Conservation (phyloP, 2,113 vertebrate genomes). For the Laterallus jamaicensis region DNA sequence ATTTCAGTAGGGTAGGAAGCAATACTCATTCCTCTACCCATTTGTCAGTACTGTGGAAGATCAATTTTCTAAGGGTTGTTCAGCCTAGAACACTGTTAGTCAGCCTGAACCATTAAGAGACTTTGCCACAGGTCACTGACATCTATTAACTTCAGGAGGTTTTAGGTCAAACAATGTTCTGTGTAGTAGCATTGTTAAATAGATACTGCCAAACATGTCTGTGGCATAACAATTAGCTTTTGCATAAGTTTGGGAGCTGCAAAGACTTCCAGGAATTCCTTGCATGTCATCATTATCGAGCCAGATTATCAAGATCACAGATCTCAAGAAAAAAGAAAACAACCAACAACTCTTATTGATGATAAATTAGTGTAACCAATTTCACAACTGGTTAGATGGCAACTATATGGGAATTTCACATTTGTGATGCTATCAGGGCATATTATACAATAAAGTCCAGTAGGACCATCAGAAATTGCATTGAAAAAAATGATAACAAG, state of each 20-base stretch:
- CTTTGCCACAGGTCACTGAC: not conserved
- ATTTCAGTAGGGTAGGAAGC: not conserved
- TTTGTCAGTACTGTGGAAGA: not conserved
- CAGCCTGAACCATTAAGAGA: not conserved
- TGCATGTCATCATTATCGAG: not conserved
- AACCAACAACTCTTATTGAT: not conserved
- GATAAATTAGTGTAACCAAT: not conserved
- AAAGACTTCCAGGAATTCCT: not conserved
- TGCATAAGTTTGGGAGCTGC: not conserved
- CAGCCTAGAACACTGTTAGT: not conserved
- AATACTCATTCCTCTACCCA: not conserved
- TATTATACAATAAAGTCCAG: not conserved
- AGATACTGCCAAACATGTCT: not conserved
- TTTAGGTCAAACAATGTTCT: not conserved
- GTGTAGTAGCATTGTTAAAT: not conserved
- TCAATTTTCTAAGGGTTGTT: not conserved
- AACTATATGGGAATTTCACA: not conserved
- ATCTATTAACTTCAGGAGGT: not conserved
- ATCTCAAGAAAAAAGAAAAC: not conserved
- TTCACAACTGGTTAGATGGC: not conserved
- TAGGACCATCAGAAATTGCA: not conserved
- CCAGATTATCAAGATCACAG: not conserved
- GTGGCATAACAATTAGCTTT: not conserved
- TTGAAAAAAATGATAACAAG: not conserved
- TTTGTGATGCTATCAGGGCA: not conserved